Percentiles rank a stretch among this genome's conserved stretches.
These are phyloP conservation scores for Progne subis DNA, from an alignment of 2,113 vertebrate genomes.

Conservation along the genomic window DNA sequence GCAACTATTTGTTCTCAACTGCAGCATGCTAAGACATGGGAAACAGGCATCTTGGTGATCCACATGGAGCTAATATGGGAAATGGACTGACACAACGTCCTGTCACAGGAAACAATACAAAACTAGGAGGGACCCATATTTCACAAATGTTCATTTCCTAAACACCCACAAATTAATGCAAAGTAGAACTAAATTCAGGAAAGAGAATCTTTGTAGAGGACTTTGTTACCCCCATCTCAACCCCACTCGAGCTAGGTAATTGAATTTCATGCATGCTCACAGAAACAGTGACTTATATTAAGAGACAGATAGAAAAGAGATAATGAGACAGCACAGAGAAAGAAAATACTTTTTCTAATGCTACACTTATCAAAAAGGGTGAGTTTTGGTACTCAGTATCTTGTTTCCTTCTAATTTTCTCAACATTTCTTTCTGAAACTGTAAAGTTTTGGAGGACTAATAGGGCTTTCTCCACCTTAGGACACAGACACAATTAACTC, in stretches of 20 bases:
- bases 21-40: conserved; percentile 59
- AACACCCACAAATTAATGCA: not conserved
- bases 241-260: not conserved
- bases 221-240: not conserved
- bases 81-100: conserved; percentile 62
- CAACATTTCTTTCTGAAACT: not conserved
- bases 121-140: conserved; percentile 29
- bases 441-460: not conserved
- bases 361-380: not conserved
- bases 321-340: not conserved
- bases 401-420: not conserved
- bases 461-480: not conserved
- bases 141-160: conserved; percentile 51
- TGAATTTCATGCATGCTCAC: not conserved
- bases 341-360: not conserved
- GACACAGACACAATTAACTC: not conserved
- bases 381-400: not conserved
- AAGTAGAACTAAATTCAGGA: not conserved
- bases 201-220: not conserved
- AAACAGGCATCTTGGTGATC: conserved; percentile 47
- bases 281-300: not conserved
- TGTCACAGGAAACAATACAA: conserved; percentile 67
- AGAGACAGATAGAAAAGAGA: not conserved
- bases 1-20: conserved; percentile 59
- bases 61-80: conserved; percentile 67